These are phyloP conservation scores for Sceloporus undulatus DNA, from an alignment of 2,113 vertebrate genomes.

Conservation along the genomic window DNA sequence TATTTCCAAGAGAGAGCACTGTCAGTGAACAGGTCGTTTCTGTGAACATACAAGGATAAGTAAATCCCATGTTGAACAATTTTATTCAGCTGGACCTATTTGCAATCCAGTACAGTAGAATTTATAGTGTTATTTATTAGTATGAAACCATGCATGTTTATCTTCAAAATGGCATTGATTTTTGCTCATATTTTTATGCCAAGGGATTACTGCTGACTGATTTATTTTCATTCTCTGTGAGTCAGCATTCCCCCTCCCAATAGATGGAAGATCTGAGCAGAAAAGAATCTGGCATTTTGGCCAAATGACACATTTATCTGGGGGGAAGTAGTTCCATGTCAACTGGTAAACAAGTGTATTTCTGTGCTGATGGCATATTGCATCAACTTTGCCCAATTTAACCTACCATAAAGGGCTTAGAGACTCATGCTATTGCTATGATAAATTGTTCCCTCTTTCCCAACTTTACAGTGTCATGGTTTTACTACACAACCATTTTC, in stretches of 20 bases:
- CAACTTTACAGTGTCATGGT: background rate
- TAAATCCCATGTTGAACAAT: conserved; percentile 77
- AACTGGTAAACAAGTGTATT: background rate
- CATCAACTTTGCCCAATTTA: conserved; percentile 29
- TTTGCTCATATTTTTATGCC: conserved; percentile 62
- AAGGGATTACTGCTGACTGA: conserved; percentile 48
- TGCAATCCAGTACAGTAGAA: conserved; percentile 66
- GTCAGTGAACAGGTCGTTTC: conserved; percentile 79
- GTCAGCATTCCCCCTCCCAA: background rate
- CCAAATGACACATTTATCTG: background rate
- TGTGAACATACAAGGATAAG: conserved; percentile 74
- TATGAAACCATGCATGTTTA: conserved; percentile 72
- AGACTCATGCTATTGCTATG: background rate
- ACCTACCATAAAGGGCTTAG: background rate
- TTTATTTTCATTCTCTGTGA: conserved; percentile 46
- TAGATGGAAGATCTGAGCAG: conserved; percentile 39
- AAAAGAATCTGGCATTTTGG: background rate
- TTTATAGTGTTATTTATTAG: conserved; percentile 77
- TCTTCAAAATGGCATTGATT: conserved; percentile 76
- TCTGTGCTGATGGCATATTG: background rate
- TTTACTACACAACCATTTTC: conserved; percentile 19
- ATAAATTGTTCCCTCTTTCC: background rate
- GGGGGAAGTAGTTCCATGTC: conserved; percentile 11
- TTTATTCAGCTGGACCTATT: conserved; percentile 75
- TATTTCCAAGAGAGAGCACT: conserved; percentile 82